phyloP scores from a whole-genome alignment of 2,888 invertebrate species.

The Barypeithes pellucidus region DNA sequence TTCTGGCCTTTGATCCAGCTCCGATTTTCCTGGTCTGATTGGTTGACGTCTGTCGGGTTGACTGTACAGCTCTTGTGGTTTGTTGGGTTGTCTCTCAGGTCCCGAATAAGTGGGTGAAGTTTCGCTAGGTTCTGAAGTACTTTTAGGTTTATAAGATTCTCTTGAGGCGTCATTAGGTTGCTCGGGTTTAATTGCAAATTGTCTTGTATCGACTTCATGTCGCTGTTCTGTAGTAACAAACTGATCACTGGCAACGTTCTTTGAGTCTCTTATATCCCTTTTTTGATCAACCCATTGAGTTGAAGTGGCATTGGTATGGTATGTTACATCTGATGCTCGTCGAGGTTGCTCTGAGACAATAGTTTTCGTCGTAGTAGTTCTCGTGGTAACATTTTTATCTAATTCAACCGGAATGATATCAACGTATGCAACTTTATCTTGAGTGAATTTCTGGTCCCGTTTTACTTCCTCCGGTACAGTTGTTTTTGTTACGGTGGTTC shows the following conservation, averaged over 20 bases:
- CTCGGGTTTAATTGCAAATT: conserved; percentile 26
- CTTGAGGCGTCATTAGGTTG: conserved; percentile 16
- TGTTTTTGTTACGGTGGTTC: conserved; percentile 33
- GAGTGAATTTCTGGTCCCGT: conserved; percentile 14
- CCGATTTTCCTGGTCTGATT: conserved; percentile 63
- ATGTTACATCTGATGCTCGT: conserved; percentile 33
- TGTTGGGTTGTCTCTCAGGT: conserved; percentile 26
- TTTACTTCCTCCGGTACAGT: conserved; percentile 27
- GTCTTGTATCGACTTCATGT: conserved; percentile 55
- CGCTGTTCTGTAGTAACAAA: conserved; percentile 61
- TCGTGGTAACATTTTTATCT: conserved; percentile 33
- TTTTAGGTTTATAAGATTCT: conserved; percentile 6
- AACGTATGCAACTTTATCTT: conserved; percentile 32
- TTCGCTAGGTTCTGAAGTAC: not conserved
- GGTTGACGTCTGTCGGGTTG: conserved; percentile 63
- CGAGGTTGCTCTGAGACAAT: conserved; percentile 36
- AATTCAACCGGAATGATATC: conserved; percentile 31
- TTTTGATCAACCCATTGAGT: conserved; percentile 46
- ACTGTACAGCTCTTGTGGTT: conserved; percentile 49
- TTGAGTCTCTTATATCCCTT: conserved; percentile 44
- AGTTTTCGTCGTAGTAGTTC: conserved; percentile 49
- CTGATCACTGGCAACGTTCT: conserved; percentile 55
- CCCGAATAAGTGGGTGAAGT: not conserved
- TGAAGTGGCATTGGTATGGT: conserved; percentile 51
- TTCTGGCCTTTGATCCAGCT: conserved; percentile 62